Percentiles rank a stretch among this genome's conserved stretches.
phyloP scores from a whole-genome alignment of 2,797 vertebrate genomes.

The Xiphophorus birchmanni region DNA sequence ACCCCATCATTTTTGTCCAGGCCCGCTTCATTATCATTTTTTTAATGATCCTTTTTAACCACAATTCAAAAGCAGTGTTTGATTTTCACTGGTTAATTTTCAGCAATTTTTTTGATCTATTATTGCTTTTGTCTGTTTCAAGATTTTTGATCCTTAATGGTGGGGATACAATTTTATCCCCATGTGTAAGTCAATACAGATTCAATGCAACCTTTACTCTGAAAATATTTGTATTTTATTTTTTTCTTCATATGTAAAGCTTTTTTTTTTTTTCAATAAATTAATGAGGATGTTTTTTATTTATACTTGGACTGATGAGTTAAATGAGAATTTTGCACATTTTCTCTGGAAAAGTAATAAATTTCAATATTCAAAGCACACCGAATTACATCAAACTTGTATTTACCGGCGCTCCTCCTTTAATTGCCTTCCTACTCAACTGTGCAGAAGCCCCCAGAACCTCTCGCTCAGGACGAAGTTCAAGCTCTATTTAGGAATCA shows the following conservation, averaged over 20 bases:
- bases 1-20: too few relatives aligned
- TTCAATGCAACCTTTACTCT: too few relatives aligned
- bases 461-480: not conserved
- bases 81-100: too few relatives aligned
- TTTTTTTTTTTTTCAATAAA: not conserved
- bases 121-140: too few relatives aligned
- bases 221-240: not conserved
- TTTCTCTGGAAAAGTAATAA: not conserved
- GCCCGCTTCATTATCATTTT: too few relatives aligned
- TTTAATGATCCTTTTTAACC: too few relatives aligned
- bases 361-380: not conserved
- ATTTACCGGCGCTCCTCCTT: not conserved
- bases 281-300: not conserved
- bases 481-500: constrained; percentile 9
- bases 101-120: too few relatives aligned
- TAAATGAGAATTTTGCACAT: not conserved
- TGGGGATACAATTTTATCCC: too few relatives aligned
- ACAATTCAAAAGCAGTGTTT: too few relatives aligned
- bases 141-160: too few relatives aligned
- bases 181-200: not conserved
- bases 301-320: not conserved
- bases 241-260: not conserved
- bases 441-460: not conserved
- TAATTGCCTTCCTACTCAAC: not conserved
- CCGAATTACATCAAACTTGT: not conserved